These are phyloP conservation scores for Australoheros facetus DNA, from an alignment of 2,797 vertebrate species.

Conservation along the genomic window DNA sequence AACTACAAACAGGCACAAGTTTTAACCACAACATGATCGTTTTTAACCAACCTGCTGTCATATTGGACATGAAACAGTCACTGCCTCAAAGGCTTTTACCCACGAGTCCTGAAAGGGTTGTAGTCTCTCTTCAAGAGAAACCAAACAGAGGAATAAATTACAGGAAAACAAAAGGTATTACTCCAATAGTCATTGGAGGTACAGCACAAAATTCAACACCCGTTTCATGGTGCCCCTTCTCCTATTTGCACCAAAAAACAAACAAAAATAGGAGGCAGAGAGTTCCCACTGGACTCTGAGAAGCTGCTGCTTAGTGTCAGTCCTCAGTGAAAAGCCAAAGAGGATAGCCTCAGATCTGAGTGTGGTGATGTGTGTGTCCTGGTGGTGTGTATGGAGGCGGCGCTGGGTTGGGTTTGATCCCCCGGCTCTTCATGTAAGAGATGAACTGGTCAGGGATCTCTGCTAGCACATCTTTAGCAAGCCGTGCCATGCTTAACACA, in stretches of 20 bases:
- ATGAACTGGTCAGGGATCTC: constrained; percentile 98
- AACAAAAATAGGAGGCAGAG: constrained; percentile 35
- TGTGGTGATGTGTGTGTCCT: constrained; percentile 83
- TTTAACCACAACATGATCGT: constrained; percentile 76
- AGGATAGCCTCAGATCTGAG: constrained; percentile 82
- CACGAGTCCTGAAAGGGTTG: constrained; percentile 59
- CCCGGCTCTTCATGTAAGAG: constrained; percentile 96
- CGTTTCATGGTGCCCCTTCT: constrained; percentile 26
- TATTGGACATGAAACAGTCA: constrained; percentile 79
- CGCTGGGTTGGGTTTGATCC: constrained; percentile 89
- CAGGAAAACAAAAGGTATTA: constrained; percentile 50
- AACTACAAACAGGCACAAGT: constrained; percentile 83
- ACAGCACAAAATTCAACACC: constrained; percentile 57
- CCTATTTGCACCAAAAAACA: constrained; percentile 28
- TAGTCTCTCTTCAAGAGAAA: constrained; percentile 62
- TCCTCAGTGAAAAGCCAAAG: constrained; percentile 35
- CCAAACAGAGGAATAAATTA: constrained; percentile 51
- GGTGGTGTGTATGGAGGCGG: constrained; percentile 80
- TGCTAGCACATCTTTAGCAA: constrained; percentile 94
- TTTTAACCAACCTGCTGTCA: constrained; percentile 64
- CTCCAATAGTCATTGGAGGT: constrained; percentile 55
- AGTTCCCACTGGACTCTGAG: constrained; percentile 60
- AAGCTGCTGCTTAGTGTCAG: constrained; percentile 61
- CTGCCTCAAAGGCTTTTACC: constrained; percentile 69
- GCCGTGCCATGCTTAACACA: constrained; percentile 93